Evolutionary conservation across 2,113 vertebrate species (phyloP).

Genomic region (Aspiorhynchus laticeps): DNA sequence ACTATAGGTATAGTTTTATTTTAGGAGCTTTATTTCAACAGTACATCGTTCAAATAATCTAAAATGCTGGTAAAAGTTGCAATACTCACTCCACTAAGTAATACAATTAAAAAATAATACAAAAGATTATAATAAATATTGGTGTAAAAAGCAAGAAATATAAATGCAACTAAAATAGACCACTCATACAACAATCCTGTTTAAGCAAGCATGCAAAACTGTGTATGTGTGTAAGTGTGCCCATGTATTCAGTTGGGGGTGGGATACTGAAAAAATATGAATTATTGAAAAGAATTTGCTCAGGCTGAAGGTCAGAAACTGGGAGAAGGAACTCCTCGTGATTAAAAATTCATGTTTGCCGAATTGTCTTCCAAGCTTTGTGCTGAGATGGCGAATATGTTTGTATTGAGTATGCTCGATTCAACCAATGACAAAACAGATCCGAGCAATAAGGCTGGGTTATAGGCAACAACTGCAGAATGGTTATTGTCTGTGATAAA

Average conservation of each 20-base stretch:
- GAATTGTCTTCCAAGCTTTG: slow-evolving; percentile 70
- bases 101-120: background rate
- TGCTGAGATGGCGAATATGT: slow-evolving; percentile 63
- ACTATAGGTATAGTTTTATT: background rate
- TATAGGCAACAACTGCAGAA: slow-evolving; percentile 22
- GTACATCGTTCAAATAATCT: background rate
- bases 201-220: slow-evolving; percentile 41
- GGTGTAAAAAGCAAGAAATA: background rate
- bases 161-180: background rate
- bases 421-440: slow-evolving; percentile 50
- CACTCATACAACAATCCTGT: background rate
- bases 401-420: slow-evolving; percentile 56
- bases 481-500: slow-evolving; percentile 28
- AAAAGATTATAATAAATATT: too few relatives aligned
- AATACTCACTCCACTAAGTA: background rate
- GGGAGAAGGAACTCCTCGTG: slow-evolving; percentile 57
- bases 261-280: slow-evolving; percentile 68
- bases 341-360: slow-evolving; percentile 81
- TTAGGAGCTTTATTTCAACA: background rate
- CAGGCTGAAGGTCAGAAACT: slow-evolving; percentile 76
- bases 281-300: slow-evolving; percentile 81
- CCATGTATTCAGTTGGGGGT: slow-evolving; percentile 45
- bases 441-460: slow-evolving; percentile 31
- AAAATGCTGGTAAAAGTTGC: background rate
- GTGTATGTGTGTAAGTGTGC: slow-evolving; percentile 40